Evolutionary conservation across 2,888 invertebrate species (phyloP).

Genomic region (Thera britannica): DNA sequence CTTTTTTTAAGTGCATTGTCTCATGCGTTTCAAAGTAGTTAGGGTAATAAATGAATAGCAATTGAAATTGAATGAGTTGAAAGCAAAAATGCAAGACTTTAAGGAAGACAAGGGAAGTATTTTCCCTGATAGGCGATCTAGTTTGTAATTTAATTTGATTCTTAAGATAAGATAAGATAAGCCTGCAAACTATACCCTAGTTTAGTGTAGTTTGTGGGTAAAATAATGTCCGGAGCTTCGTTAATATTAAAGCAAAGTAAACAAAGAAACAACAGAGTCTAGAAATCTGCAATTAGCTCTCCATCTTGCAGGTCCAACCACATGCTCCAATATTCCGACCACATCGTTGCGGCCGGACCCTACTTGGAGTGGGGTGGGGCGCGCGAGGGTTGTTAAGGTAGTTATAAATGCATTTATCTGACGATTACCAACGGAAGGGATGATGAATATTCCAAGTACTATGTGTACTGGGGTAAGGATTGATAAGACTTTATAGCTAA

Average conservation of each 20-base stretch:
- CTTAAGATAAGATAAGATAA: too few relatives aligned
- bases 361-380: conserved; percentile 7
- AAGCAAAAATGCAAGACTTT: too few relatives aligned
- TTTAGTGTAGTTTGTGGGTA: too few relatives aligned
- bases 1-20: too few relatives aligned
- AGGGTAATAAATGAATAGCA: too few relatives aligned
- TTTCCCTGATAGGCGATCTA: too few relatives aligned
- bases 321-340: conserved; percentile 15
- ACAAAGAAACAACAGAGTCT: background rate
- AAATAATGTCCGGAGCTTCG: too few relatives aligned
- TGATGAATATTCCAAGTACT: background rate
- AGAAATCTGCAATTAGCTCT: conserved; percentile 12
- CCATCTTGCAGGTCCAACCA: conserved; percentile 12
- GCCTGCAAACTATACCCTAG: too few relatives aligned
- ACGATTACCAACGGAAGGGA: conserved; percentile 2
- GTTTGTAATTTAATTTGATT: too few relatives aligned
- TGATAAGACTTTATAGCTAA: background rate
- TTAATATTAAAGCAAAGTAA: background rate
- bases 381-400: conserved; percentile 18
- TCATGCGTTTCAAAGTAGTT: too few relatives aligned
- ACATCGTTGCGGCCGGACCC: conserved; percentile 12
- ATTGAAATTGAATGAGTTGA: too few relatives aligned
- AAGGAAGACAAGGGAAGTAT: too few relatives aligned
- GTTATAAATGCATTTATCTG: conserved; percentile 15
- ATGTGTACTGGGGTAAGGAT: background rate